Conservation (phyloP, 1,140 invertebrate species). For the Platyscapa corneri region DNA sequence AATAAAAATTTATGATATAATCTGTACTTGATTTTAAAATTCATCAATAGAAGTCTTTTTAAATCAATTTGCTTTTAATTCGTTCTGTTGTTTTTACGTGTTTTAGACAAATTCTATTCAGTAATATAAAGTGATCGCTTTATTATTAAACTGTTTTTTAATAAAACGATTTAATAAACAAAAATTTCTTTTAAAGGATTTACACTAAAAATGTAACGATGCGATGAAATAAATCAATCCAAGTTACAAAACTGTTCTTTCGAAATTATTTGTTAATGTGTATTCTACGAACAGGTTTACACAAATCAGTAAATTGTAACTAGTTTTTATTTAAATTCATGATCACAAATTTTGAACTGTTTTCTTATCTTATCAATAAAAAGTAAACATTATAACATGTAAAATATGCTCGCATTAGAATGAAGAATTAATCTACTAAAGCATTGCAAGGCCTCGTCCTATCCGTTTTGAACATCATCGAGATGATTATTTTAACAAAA, state of each 20-base stretch:
- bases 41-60: not conserved
- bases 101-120: not conserved
- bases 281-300: not conserved
- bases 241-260: not conserved
- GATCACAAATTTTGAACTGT: not conserved
- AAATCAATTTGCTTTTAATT: not conserved
- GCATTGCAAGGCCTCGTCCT: slow-evolving; percentile 14
- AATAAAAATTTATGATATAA: too few relatives aligned
- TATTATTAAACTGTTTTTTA: not conserved
- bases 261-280: not conserved
- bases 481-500: slow-evolving; percentile 3
- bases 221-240: not conserved
- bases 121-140: not conserved
- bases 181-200: not conserved
- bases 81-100: not conserved
- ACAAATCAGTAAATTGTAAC: not conserved
- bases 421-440: slow-evolving; percentile 5
- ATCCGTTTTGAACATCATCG: too few relatives aligned
- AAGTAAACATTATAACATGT: slow-evolving; percentile 10
- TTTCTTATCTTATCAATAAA: slow-evolving; percentile 42
- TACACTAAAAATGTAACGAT: not conserved
- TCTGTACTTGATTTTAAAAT: too few relatives aligned
- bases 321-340: slow-evolving; percentile 5
- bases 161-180: not conserved
- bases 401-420: slow-evolving; percentile 12